These are phyloP conservation scores for Sclerodermus sp. DNA, from an alignment of 2,888 invertebrate species.

Conservation along the genomic window DNA sequence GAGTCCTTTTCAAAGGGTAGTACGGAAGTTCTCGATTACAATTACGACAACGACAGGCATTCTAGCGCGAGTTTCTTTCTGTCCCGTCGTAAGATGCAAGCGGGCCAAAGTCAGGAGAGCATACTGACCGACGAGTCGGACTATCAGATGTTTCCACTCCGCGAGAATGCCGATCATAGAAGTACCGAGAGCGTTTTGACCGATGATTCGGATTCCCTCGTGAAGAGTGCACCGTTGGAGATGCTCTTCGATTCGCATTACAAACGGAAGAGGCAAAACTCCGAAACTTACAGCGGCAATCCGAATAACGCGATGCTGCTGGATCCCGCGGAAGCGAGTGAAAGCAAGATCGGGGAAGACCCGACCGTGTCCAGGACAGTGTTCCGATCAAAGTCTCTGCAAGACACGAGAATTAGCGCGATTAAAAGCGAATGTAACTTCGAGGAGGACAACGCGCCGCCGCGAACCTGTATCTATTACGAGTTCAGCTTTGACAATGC, in stretches of 20 bases:
- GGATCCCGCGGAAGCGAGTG: slow-evolving; percentile 9
- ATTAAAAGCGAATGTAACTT: slow-evolving; percentile 26
- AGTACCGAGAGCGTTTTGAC: slow-evolving; percentile 80
- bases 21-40: slow-evolving; percentile 46
- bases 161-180: slow-evolving; percentile 68
- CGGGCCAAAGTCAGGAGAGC: slow-evolving; percentile 75
- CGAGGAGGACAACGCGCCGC: slow-evolving; percentile 29
- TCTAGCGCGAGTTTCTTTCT: slow-evolving; percentile 80
- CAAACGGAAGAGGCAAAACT: slow-evolving; percentile 52
- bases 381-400: slow-evolving; percentile 57
- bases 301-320: slow-evolving; percentile 38
- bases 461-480: slow-evolving; percentile 39
- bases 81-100: slow-evolving; percentile 67
- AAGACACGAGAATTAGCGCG: slow-evolving; percentile 50
- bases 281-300: slow-evolving; percentile 56
- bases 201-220: slow-evolving; percentile 73
- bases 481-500: slow-evolving; percentile 42
- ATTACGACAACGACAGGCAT: slow-evolving; percentile 52
- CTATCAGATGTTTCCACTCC: slow-evolving; percentile 61
- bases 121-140: slow-evolving; percentile 74
- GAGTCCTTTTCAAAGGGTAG: slow-evolving; percentile 49
- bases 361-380: slow-evolving; percentile 37
- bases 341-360: slow-evolving; percentile 2
- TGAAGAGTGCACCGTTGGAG: slow-evolving; percentile 77
- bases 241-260: slow-evolving; percentile 67